phyloP scores from a whole-genome alignment of 53 echinoderm and acorn worm genomes.

The Mesocentrotus franciscanus region DNA sequence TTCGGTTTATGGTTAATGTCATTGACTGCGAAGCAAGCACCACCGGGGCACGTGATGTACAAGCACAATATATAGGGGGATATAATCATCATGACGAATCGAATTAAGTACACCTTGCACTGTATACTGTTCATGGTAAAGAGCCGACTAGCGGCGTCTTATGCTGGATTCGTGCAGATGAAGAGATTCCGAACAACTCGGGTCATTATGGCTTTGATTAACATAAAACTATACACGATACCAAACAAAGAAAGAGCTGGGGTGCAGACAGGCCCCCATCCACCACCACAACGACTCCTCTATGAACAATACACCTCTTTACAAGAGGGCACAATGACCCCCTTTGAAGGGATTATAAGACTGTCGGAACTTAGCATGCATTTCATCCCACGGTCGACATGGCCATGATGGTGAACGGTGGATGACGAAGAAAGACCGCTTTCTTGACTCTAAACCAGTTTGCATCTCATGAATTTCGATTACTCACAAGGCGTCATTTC shows the following conservation, averaged over 20 bases:
- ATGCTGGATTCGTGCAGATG: too few species aligned
- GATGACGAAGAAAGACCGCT: neutral
- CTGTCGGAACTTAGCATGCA: neutral
- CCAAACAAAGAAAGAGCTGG: neutral
- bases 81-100: too few species aligned
- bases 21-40: too few species aligned
- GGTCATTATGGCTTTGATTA: neutral
- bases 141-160: too few species aligned
- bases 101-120: too few species aligned
- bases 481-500: too few species aligned
- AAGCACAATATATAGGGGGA: too few species aligned
- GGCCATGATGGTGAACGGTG: too few species aligned
- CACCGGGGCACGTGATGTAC: too few species aligned
- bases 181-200: too few species aligned
- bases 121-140: too few species aligned
- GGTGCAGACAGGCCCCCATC: neutral
- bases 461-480: neutral
- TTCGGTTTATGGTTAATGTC: too few species aligned
- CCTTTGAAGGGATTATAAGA: slow-evolving; percentile 19
- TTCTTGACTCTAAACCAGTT: neutral
- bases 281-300: neutral
- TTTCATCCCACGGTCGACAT: neutral
- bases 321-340: neutral
- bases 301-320: neutral
- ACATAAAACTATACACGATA: neutral